These are phyloP conservation scores for Pelusios castaneus DNA, from an alignment of 2,113 vertebrate genomes.

Conservation along the genomic window DNA sequence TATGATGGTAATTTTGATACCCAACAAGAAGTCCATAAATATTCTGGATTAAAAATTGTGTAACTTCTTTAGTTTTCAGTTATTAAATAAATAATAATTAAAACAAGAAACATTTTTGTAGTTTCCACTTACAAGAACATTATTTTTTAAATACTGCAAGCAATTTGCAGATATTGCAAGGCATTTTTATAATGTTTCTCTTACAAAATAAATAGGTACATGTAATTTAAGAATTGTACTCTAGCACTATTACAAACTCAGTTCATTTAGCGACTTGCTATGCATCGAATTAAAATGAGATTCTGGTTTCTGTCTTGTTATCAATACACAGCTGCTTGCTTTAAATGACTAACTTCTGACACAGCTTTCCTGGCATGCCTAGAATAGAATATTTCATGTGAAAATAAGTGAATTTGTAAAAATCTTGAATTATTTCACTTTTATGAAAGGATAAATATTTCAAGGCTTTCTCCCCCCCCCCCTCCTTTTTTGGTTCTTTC, in stretches of 20 bases:
- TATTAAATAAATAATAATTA: background rate
- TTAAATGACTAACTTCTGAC: slow-evolving; percentile 34
- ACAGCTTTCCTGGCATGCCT: slow-evolving; percentile 21
- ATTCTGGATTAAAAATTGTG: background rate
- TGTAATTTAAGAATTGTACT: slow-evolving; percentile 12
- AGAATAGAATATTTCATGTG: slow-evolving; percentile 55
- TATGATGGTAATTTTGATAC: fast-evolving
- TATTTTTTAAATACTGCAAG: background rate
- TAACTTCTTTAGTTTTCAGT: fast-evolving
- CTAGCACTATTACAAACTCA: background rate
- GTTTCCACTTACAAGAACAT: background rate
- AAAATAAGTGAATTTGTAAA: slow-evolving; percentile 55
- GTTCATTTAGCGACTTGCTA: slow-evolving; percentile 19
- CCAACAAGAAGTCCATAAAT: background rate
- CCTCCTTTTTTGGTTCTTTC: background rate
- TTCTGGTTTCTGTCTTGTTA: slow-evolving; percentile 3
- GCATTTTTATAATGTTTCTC: background rate
- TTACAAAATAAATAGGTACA: background rate
- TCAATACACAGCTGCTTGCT: slow-evolving; percentile 45
- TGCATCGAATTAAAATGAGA: slow-evolving; percentile 42
- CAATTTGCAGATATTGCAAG: background rate
- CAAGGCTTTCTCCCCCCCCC: background rate
- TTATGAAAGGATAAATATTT: slow-evolving; percentile 50
- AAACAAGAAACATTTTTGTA: background rate
- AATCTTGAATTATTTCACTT: slow-evolving; percentile 62